Evolutionary conservation across 2,888 invertebrate species (phyloP).

Genomic region (Aporophyla nigra): DNA sequence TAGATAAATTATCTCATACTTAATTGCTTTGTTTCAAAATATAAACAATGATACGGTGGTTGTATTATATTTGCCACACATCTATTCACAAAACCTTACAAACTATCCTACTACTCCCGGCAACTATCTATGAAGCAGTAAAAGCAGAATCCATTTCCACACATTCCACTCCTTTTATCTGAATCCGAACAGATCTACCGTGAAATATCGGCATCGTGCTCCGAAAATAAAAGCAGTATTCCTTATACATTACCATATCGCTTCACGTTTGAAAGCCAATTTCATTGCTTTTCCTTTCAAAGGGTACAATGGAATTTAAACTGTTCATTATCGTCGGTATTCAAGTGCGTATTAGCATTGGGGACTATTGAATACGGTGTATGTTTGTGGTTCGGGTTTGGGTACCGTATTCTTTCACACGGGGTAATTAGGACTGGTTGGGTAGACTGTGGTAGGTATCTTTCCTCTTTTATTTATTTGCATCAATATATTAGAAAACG

Average conservation of each 20-base stretch:
- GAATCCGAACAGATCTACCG: conserved; percentile 85
- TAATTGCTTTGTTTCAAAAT: not conserved
- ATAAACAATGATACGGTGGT: not conserved
- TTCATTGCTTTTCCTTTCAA: too few species aligned
- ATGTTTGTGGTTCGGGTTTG: conserved; percentile 19
- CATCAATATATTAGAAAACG: not conserved
- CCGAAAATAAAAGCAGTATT: conserved; percentile 84
- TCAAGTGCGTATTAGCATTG: too few species aligned
- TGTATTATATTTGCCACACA: not conserved
- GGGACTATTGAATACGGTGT: conserved; percentile 39
- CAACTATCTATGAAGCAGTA: not conserved
- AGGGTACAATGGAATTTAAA: too few species aligned
- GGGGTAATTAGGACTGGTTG: not conserved
- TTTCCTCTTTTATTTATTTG: not conserved
- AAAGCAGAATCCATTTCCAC: conserved; percentile 69
- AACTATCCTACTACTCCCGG: not conserved
- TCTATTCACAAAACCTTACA: not conserved
- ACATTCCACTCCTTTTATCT: conserved; percentile 77
- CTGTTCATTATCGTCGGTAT: too few species aligned
- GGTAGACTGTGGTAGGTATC: not conserved
- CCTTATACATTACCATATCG: conserved; percentile 87
- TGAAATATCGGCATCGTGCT: conserved; percentile 86
- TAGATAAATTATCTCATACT: not conserved
- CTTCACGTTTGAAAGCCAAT: conserved; percentile 79
- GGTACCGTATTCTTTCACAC: not conserved